Percentiles rank a stretch among this genome's conserved stretches.
Evolutionary conservation across 1,140 invertebrate genomes (phyloP).

Genomic region (Magallana angulata): DNA sequence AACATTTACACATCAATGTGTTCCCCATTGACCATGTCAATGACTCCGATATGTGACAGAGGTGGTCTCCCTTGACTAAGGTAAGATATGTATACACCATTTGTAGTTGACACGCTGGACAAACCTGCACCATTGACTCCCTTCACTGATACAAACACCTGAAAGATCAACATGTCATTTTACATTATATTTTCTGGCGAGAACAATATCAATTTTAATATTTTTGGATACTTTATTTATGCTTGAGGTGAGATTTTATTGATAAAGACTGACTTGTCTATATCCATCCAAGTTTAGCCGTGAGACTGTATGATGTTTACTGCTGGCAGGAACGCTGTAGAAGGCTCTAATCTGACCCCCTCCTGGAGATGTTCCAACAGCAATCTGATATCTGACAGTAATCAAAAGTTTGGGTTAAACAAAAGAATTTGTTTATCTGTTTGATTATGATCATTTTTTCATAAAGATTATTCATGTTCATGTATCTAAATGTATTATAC

Average conservation of each 20-base stretch:
- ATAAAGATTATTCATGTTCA: no score
- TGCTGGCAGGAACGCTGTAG: constrained; percentile 45
- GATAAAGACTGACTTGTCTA: constrained; percentile 52
- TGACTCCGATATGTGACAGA: constrained; percentile 57
- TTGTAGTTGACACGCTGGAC: constrained; percentile 60
- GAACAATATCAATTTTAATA: no score
- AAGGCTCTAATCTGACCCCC: constrained; percentile 63
- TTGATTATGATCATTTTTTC: not conserved
- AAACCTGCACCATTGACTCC: constrained; percentile 65
- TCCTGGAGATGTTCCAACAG: constrained; percentile 63
- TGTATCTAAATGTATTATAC: not conserved
- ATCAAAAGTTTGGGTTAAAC: not conserved
- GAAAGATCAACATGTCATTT: constrained; percentile 9
- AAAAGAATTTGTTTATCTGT: not conserved
- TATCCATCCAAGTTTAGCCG: constrained; percentile 58
- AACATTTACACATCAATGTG: constrained; percentile 66
- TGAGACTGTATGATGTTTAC: constrained; percentile 52
- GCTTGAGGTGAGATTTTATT: no score
- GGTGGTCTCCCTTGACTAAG: constrained; percentile 65
- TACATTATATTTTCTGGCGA: not conserved
- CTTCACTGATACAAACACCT: constrained; percentile 69
- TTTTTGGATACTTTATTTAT: no score
- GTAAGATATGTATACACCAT: constrained; percentile 69
- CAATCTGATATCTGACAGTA: constrained; percentile 61
- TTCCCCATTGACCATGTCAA: constrained; percentile 50